Evolutionary conservation across 2,113 vertebrate species (phyloP).

Genomic region (Hippolais icterina): DNA sequence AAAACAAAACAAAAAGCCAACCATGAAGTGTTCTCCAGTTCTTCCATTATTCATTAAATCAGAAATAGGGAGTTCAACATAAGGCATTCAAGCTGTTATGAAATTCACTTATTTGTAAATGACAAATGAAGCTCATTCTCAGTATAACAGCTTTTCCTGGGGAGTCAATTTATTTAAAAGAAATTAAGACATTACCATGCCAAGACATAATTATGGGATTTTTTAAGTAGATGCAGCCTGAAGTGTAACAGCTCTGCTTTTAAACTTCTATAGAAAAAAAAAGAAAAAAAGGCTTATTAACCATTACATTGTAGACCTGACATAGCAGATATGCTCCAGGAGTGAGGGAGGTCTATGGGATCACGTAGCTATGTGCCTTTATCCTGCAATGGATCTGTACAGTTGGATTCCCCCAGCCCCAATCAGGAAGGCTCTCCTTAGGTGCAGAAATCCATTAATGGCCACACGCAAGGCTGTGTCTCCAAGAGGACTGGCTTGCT

Average conservation of each 20-base stretch:
- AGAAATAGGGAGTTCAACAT: not conserved
- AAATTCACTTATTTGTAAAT: conserved; percentile 32
- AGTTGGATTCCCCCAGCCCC: not conserved
- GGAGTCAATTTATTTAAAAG: conserved; percentile 22
- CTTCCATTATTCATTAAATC: conserved; percentile 35
- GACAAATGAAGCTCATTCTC: not conserved
- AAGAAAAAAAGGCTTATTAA: not conserved
- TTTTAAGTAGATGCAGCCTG: not conserved
- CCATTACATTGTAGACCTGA: not conserved
- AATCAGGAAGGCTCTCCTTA: not conserved
- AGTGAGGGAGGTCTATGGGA: not conserved
- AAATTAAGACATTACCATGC: not conserved
- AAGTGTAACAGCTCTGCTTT: not conserved
- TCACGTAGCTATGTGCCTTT: rapidly evolving
- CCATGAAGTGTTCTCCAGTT: not conserved
- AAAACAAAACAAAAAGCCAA: not conserved
- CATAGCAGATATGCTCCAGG: not conserved
- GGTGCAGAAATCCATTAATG: not conserved
- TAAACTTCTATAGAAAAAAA: not conserved
- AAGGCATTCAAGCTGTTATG: conserved; percentile 15
- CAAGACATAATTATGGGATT: not conserved
- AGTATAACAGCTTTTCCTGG: not conserved
- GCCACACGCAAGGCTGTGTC: not conserved
- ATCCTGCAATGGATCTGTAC: not conserved
- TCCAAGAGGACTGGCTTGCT: not conserved